A percentile compares a stretch with the other conserved stretches of the same genome.
Conservation (phyloP, 1,140 invertebrate species). For the Heliothis virescens region DNA sequence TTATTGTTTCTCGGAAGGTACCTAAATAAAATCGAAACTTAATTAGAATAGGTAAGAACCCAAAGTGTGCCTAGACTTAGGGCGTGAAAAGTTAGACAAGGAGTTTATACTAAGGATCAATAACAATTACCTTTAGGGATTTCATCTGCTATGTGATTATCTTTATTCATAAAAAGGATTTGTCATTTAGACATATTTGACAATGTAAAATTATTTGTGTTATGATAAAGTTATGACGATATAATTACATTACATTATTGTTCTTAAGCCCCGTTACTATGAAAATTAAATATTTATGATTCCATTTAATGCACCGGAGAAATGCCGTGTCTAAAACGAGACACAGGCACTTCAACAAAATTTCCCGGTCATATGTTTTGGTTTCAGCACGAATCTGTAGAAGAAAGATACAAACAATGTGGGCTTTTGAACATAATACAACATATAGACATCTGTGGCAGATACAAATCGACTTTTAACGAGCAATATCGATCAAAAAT, state of each 20-base stretch:
- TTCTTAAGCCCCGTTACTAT: background rate
- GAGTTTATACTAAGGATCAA: too few species aligned
- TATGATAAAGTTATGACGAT: too few species aligned
- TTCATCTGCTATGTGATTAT: too few species aligned
- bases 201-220: too few species aligned
- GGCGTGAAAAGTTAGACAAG: too few species aligned
- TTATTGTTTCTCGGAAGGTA: too few species aligned
- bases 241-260: background rate
- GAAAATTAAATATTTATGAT: background rate
- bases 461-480: slow-evolving; percentile 52
- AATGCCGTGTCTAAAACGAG: background rate
- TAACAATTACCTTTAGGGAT: too few species aligned
- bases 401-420: slow-evolving; percentile 63
- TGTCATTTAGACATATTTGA: too few species aligned
- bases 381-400: slow-evolving; percentile 26
- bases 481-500: slow-evolving; percentile 48
- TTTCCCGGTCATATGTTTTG: background rate
- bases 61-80: too few species aligned
- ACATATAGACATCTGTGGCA: slow-evolving; percentile 72
- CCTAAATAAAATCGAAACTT: too few species aligned
- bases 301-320: background rate
- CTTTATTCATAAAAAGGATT: too few species aligned
- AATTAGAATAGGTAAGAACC: too few species aligned
- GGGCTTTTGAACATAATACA: slow-evolving; percentile 62
- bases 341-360: background rate